Conservation (phyloP, 2,797 vertebrate genomes). For the Lepus oiostolus region DNA sequence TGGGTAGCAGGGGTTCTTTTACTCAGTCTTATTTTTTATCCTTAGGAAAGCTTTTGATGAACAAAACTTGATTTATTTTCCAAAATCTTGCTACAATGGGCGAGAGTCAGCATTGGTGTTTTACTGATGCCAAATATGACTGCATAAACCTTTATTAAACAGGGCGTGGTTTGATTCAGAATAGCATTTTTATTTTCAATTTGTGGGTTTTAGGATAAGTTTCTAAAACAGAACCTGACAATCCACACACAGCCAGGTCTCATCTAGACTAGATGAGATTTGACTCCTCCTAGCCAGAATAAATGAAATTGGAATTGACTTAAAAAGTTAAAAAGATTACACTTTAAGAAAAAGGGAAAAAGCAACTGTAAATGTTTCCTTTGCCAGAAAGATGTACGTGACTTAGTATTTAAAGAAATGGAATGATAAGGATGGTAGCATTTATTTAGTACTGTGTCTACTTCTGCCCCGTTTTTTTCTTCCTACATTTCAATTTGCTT, state of each 20-base stretch:
- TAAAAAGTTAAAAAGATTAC: not conserved
- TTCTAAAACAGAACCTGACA: not conserved
- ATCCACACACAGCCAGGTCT: not conserved
- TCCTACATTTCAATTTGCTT: not conserved
- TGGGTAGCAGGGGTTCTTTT: not conserved
- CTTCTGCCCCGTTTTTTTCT: not conserved
- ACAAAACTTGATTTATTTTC: conserved; percentile 39
- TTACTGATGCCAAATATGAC: conserved; percentile 72
- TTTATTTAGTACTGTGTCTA: not conserved
- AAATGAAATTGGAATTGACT: not conserved
- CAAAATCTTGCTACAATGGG: conserved; percentile 19
- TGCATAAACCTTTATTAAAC: conserved; percentile 70
- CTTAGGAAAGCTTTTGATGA: conserved; percentile 39
- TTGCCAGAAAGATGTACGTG: not conserved
- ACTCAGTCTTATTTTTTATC: not conserved
- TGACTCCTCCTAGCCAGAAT: not conserved
- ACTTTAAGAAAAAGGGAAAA: conserved; percentile 28
- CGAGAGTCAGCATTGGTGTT: not conserved
- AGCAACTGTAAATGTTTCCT: not conserved
- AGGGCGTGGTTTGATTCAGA: conserved; percentile 67
- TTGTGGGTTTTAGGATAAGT: conserved; percentile 44
- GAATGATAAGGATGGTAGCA: not conserved
- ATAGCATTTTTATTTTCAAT: conserved; percentile 65
- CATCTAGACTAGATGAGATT: not conserved
- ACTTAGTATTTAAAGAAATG: not conserved